Evolutionary conservation across 2,888 invertebrate species (phyloP), one percentile per base, ranked within the genome.

Genomic region (Macrophya annulata): DNA sequence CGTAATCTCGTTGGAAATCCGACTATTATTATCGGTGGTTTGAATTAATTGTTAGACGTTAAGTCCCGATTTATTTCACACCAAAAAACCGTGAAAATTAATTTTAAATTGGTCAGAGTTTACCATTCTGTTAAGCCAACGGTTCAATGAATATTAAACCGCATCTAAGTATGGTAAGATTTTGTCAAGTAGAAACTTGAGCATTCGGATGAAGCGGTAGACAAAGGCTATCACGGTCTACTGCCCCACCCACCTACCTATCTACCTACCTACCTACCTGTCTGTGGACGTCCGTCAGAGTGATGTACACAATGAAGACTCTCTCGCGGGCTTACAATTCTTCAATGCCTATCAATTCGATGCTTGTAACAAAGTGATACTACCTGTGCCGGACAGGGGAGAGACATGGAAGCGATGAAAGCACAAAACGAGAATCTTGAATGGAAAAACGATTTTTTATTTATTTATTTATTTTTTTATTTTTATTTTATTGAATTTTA

Each of bases 321-420:
- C 37, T 71, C 68, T 71, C 68, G 37, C 68, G 31, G 15, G 17
- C 37, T 71, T 12, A 71, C 37, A 71, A 83, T 83, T 31, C 43
- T 21, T 71, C 65, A 83, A 68, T 48, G 68, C 15, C 83, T 72
- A 83, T 71, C 83, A 72, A 31, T 71, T 72, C 84, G 71, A 21
- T 84, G 62, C 55, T 55, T 37, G 37, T 71, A 8, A 71, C 71
- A 40, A 71, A 40, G 37, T 40, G 37, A 40, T 71, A 17, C 48
- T 48, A 48, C 62, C 62, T 62, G 62, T 25, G 62, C 25, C 1
- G 25, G 62, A 62, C 62, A 10, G 62, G 25, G 21, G 25, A 25
- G 31, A 62, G 62, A 62, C 62, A 21, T 62, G 62, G 10, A 25
- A 25, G 62, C 10, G 10, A 25, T 21, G 62, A 62, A 21, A 12